Evolutionary conservation across 2,113 vertebrate genomes (phyloP), one percentile per base, ranked within the genome.

Genomic region (Columba janthina): DNA sequence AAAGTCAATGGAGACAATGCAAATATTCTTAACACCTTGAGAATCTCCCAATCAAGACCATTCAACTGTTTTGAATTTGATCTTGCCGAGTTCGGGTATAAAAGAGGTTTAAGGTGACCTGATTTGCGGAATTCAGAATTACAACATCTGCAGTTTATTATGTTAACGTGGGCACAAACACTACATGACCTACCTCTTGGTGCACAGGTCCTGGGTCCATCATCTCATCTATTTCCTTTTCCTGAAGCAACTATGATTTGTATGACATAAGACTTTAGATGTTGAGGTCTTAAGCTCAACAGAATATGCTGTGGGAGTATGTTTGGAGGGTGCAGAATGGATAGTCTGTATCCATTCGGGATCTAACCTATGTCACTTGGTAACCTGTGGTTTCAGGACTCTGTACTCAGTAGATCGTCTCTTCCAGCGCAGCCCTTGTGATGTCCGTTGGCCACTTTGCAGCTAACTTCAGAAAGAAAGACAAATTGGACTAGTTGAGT

Each of bases 121-220:
- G 57, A 71, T 24, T 25, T 5, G 10, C 51, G 64, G 29, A 12
- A 51, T 76, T 70, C 46, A 62, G 26, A 67, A 20, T 85, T 38
- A 12, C 7, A 66, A 73, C 7, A 29, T 11, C 65, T 82, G 48
- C 21, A 34, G 34, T 80, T 92, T 29, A 12, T 71, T 40, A 20
- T 13, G 8, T 70, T 79, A 65, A 60, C 9, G 22, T 73, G 74
- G 14, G 15, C 57, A 53, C 34, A 75, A 89, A 62, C 3, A 4
- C 13, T 28, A 17, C 26, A 44, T 53, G 31, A 31, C 28, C 7
- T 2, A 46, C 19, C 13, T 54, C 64, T 5, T 42, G 50, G 14
- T 20, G 26, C 17, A 22, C 44, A 31, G 2, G 11, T 25, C 58
- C 31, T 54, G 16, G 4, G 8, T 6, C 64, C 0, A 0, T 18